These are phyloP conservation scores for Crotalus viridis DNA, from an alignment of 2,113 vertebrate genomes.

Conservation along the genomic window DNA sequence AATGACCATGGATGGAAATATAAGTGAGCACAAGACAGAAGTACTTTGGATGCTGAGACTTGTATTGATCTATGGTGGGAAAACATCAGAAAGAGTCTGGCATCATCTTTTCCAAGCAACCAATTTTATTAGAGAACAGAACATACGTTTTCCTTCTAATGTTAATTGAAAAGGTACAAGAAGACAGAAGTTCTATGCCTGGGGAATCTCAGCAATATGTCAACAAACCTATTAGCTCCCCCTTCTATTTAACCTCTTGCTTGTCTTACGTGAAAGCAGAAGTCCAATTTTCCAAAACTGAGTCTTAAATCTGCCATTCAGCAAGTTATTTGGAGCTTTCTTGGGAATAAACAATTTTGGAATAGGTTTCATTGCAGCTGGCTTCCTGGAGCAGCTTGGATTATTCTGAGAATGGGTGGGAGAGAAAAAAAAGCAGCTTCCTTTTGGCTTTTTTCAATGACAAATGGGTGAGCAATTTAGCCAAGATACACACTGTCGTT, in stretches of 20 bases:
- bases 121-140: not conserved
- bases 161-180: not conserved
- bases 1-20: not conserved
- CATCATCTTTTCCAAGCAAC: not conserved
- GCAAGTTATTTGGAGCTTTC: not conserved
- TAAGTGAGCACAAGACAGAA: not conserved
- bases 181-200: not conserved
- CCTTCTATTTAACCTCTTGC: not conserved
- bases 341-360: not conserved
- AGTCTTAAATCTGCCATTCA: not conserved
- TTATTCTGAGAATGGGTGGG: not conserved
- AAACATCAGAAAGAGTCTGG: not conserved
- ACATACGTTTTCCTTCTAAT: not conserved
- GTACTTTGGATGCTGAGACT: not conserved
- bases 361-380: not conserved
- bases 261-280: not conserved
- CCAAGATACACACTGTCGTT: not conserved
- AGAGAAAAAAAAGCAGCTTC: not conserved
- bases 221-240: not conserved
- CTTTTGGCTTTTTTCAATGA: not conserved
- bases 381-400: not conserved
- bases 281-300: not conserved
- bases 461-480: not conserved
- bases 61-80: not conserved
- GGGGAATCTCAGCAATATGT: not conserved